Base-by-base conservation (phyloP, 1,140 invertebrate genomes). In the Belonocnema kinseyi region DNA sequence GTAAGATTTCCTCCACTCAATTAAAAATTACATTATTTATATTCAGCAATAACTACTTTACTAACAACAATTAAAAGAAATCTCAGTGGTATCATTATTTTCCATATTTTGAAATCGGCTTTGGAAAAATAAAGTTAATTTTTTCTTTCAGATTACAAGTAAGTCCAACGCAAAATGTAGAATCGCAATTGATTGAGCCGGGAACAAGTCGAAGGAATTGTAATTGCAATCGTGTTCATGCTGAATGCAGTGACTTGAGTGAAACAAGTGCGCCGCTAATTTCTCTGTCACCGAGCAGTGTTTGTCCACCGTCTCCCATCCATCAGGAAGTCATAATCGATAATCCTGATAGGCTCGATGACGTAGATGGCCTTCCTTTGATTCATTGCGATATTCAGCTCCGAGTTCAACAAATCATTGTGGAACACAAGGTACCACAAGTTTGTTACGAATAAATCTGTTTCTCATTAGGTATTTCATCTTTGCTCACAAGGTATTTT, bases 311-410 rank as follows among this genome's bases (percentile, higher is more conserved):
- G 66, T 92, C 90, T 33, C 91, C 90, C 1, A 88, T 85, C 72
- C 89, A 90, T 76, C 89, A 90, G 19, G 90, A 90, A 46, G 74
- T 87, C 14, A 75, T 86, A 19, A 76, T 86, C 33, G 89, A 92
- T 76, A 91, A 92, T 80, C 89, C 88, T 72, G 88, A 91, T 73
- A 88, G 87, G 88, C 77, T 93, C 50, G 92, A 93, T 73, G 94
- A 95, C 80, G 90, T 95, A n/a, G 97, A 98, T 91, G 97, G 97
- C 70, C 92, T 98, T 80, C 94, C 95, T 54, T 94, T 95, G 73
- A 93, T 96, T 78, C 92, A 94, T 81, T 96, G 96, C 87, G 94
- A 96, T 75, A 92, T 96, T 79, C 96, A 97, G 87, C 93, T 94
- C 85, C 90, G 96, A 78, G 91, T 98, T 80, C 93, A 95, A 87